Evolutionary conservation across 1,140 invertebrate genomes (phyloP).

Genomic region (Vanessa atalanta): DNA sequence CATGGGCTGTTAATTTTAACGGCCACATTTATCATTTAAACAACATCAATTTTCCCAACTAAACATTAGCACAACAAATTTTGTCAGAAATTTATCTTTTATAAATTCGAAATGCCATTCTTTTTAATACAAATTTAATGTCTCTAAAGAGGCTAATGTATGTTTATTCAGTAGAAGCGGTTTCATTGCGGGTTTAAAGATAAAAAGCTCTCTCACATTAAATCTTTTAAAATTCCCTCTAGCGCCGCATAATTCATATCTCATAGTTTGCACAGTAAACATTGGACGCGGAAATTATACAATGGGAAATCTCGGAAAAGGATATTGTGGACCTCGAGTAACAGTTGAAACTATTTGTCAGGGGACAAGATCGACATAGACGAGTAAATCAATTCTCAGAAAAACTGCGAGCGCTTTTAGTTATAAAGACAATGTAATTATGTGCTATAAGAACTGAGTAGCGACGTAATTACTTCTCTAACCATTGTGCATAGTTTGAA

Average conservation of each 20-base stretch:
- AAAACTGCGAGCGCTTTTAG: background rate
- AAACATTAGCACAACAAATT: too few relatives aligned
- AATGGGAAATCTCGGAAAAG: background rate
- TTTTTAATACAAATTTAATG: conserved; percentile 8
- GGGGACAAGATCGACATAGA: background rate
- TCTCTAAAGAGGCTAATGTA: background rate
- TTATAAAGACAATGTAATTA: background rate
- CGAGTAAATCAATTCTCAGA: background rate
- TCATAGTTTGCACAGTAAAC: conserved; percentile 13
- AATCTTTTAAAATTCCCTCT: conserved; percentile 16
- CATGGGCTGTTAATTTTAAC: conserved; percentile 37
- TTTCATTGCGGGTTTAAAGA: conserved; percentile 14
- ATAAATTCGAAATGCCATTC: background rate
- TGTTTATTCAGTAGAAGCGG: conserved; percentile 5
- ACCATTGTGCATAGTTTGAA: background rate
- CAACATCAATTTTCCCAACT: background rate
- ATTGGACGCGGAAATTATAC: background rate
- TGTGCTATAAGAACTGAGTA: background rate
- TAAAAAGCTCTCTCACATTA: conserved; percentile 21
- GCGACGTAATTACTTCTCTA: background rate
- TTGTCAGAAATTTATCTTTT: background rate
- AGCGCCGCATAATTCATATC: conserved; percentile 10
- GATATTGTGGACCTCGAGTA: background rate
- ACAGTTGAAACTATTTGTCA: background rate
- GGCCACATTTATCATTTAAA: conserved; percentile 1